Percentiles rank a stretch among this genome's conserved stretches.
These are phyloP conservation scores for Ammodytes marinus DNA, from an alignment of 2,113 vertebrate species.

Conservation along the genomic window DNA sequence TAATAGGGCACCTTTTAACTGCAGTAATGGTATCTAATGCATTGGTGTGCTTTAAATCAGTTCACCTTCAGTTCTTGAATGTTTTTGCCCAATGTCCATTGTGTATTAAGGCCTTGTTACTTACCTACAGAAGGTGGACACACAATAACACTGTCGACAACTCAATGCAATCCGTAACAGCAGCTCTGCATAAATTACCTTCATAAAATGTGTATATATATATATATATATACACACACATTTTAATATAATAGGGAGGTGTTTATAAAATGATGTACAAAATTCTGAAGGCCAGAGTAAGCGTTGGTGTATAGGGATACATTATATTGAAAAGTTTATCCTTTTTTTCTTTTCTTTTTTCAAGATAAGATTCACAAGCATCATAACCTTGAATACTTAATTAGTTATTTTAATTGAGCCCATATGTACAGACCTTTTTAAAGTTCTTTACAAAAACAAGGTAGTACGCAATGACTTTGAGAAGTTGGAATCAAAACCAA, in stretches of 20 bases:
- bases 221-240: no score
- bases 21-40: not conserved
- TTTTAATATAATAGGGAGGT: not conserved
- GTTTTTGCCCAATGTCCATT: no score
- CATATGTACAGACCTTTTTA: not conserved
- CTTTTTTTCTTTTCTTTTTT: not conserved
- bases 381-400: constrained; percentile 5
- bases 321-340: not conserved
- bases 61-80: not conserved
- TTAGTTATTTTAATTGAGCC: not conserved
- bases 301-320: not conserved
- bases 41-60: not conserved
- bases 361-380: not conserved
- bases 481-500: not conserved
- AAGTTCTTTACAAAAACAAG: not conserved
- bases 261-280: not conserved
- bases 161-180: not conserved
- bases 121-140: no score
- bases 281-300: no score
- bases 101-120: no score
- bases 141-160: no score
- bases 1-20: not conserved
- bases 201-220: no score
- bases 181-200: not conserved
- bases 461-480: not conserved